Base-by-base conservation (phyloP, 2,888 invertebrate genomes). In the Catocala sponsa region DNA sequence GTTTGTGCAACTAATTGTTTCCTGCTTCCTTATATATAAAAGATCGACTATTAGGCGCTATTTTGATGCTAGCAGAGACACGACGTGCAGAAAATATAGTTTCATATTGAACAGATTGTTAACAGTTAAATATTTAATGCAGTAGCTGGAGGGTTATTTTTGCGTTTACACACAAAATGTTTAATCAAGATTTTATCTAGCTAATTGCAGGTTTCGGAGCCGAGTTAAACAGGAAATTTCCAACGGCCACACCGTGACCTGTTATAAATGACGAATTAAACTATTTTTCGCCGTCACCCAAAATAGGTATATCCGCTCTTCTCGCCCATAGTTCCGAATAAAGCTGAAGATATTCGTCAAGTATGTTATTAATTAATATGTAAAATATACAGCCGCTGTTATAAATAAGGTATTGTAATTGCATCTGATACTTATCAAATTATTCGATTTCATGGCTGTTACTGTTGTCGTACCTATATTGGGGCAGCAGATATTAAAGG, bases 171-270 rank as follows among this genome's bases (percentile, higher is more conserved):
- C 44, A 54, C 63, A 68, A 59, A 64, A 62, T 47, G 33, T 61
- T 61, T 62, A 72, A 76, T 75, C 67, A 70, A 74, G 81, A 83
- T 82, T 70, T 65, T 76, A 83, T 84, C 78, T 75, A 66, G 68
- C 64, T 82, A 81, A 85, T 83, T 82, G 70, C 68, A 70, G 60
- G 54, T 71, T 57, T 54, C 54, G 55, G 50, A 59, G 59, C 52
- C 50, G 33, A 38, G 48, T 76, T 71, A 72, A 75, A 73, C 70
- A 69, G 72, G 69, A 74, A 72, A 75, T 67, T 65, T 67, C 48
- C 65, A 63, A 44, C 11, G 60, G 6, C 42, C 56, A 63, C 35
- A 38, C 51, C 59, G 59, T 61, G 54, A 53, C 52, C 65, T 53
- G 47, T 33, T 13, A 47, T 55, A 48, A 55, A 59, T 25, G 60